Base-by-base conservation (phyloP, 1,140 invertebrate species). In the Neotoxoptera formosana region DNA sequence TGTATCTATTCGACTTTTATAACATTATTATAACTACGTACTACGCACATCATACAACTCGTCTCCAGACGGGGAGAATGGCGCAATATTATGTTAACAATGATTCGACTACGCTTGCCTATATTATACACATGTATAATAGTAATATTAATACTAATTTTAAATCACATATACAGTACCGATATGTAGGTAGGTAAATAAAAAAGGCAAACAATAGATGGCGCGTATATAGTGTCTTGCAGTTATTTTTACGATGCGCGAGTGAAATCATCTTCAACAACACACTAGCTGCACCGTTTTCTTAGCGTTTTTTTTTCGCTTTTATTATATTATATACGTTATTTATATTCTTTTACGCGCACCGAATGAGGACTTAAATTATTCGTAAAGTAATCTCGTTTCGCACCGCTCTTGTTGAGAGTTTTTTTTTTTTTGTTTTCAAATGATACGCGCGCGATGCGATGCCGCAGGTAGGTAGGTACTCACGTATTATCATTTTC, bases 301-400 rank as follows among this genome's bases (percentile, higher is more conserved):
- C n/a, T 83, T 36, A 2, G 21, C 23, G 21, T 34, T 83, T 34
- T 83, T 36, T 36, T 23, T n/a, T n/a, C n/a, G n/a, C 36, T 20
- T 83, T 36, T 83, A 23, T 34, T 8, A 76, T n/a, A n/a, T 41
- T 41, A 41, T 41, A 41, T 2, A 76, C 60, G n/a, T 76, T 76
- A 76, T 76, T 76, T 36, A 41, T 41, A 41, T 41, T 36, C 21
- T 34, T 83, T 36, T 36, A 83, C 21, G 21, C 34, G 9, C n/a
- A n/a, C 76, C n/a, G 20, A 83, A 86, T 47, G 30, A n/a, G 23
- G 14, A 25, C 41, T 47, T 47, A 30, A 86, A 47, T 47, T 30
- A 45, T 86, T 47, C 84, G 84, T 86, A 86, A 84, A 47, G 41
- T 47, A 47, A 86, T 86, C 45, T 86, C 84, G 25, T 86, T 86